Percentiles rank a stretch among this genome's conserved stretches.
Evolutionary conservation across 2,797 vertebrate genomes (phyloP).

Genomic region (Microctenopoma steveboyesi): DNA sequence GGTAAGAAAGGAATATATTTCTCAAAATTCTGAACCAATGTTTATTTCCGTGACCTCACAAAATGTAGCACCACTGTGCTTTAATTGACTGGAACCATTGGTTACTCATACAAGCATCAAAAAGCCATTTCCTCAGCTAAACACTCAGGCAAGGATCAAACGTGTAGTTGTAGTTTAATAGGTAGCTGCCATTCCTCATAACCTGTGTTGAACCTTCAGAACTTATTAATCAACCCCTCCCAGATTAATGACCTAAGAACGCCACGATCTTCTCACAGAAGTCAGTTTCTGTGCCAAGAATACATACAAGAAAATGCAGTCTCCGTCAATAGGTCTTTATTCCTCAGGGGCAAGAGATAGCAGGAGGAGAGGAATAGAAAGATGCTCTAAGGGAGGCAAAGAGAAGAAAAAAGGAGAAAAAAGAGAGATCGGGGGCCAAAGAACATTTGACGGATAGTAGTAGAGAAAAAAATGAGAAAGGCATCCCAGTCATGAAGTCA

Average conservation of each 20-base stretch:
- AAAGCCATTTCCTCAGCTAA: slow-evolving; percentile 26
- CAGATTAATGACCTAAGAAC: slow-evolving; percentile 79
- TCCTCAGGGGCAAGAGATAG: slow-evolving; percentile 37
- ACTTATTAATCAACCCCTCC: slow-evolving; percentile 73
- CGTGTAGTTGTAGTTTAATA: slow-evolving; percentile 59
- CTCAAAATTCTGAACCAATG: neutral
- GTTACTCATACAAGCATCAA: slow-evolving; percentile 24
- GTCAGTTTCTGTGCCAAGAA: slow-evolving; percentile 68
- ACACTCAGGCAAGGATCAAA: slow-evolving; percentile 3
- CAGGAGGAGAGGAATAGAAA: slow-evolving; percentile 42
- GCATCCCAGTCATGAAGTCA: slow-evolving; percentile 78
- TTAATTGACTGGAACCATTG: slow-evolving; percentile 19
- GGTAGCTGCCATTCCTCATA: slow-evolving; percentile 59
- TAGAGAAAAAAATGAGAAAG: slow-evolving; percentile 40
- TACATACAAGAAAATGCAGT: slow-evolving; percentile 64
- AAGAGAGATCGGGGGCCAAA: slow-evolving; percentile 35
- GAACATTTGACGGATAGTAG: slow-evolving; percentile 56
- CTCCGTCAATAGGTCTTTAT: slow-evolving; percentile 73
- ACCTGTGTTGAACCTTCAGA: slow-evolving; percentile 54
- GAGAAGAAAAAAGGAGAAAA: slow-evolving; percentile 40
- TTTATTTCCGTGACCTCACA: slow-evolving; percentile 16
- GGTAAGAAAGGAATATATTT: neutral
- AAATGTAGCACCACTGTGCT: neutral
- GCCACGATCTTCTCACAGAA: slow-evolving; percentile 76
- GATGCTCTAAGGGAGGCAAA: slow-evolving; percentile 41